Base-by-base conservation (phyloP, 2,797 vertebrate genomes). In the Acipenser oxyrinchus region DNA sequence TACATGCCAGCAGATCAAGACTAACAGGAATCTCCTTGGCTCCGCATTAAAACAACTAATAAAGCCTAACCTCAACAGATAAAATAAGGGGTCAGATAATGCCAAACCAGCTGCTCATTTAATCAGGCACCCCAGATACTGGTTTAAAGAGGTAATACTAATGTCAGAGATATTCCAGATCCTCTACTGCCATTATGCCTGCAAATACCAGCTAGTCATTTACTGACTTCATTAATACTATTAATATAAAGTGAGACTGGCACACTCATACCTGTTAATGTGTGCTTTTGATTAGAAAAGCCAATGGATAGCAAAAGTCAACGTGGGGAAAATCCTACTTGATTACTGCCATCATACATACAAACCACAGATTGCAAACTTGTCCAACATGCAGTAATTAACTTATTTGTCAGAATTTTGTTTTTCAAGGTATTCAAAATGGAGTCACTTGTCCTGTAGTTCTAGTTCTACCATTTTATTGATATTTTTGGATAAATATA, bases 1-100 rank as follows among this genome's bases (percentile, higher is more conserved):
- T 87, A 88, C 85, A 87, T 81, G 79, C 83, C 81, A 86, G 76
- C 74, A 83, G 85, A 87, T 88, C 85, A 83, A 80, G 67, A 81
- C 79, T 82, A 84, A 86, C 78, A 87, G 81, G 83, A 82, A 85
- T 86, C 80, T 84, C 85, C 81, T 77, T 77, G 81, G 83, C 86
- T 80, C 71, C 74, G 82, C 64, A 69, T 76, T 51, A 76, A 80
- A 79, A 83, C 80, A 78, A 66, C 68, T 81, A 79, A 78, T 74
- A 75, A 76, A 74, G 64, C 73, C 74, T 10, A 37, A 15, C 60
- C 48, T 62, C 18, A 12, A 8, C 18, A 4, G 48, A 48, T 69
- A 74, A 68, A 72, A 72, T 69, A 72, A 74, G 66, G 65, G 65
- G 69, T 65, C 63, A 65, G 70, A 65, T 72, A 71, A 76, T 71